Percentiles rank a stretch among this genome's conserved stretches.
These are phyloP conservation scores for Sweltsa coloradensis DNA, from an alignment of 1,140 invertebrate species.

Conservation along the genomic window DNA sequence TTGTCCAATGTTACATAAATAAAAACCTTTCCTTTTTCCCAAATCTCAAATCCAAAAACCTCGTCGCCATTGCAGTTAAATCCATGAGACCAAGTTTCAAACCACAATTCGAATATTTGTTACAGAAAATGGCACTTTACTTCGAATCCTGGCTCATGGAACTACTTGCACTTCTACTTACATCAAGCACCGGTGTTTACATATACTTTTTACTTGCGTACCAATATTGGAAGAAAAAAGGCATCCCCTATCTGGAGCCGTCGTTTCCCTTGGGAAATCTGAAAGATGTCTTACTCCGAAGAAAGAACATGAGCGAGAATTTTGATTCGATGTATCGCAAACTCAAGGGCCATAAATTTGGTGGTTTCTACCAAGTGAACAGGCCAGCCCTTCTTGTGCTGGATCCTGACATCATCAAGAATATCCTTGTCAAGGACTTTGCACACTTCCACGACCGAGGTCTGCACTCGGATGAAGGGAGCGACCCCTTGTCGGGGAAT, in stretches of 20 bases:
- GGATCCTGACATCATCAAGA: conserved; percentile 37
- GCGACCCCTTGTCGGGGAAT: conserved; percentile 8
- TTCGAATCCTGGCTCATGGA: too few species aligned
- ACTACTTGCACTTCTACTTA: too few species aligned
- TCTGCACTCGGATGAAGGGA: conserved; percentile 34
- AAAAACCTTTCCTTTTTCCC: too few species aligned
- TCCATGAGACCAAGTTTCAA: too few species aligned
- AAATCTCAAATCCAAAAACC: too few species aligned
- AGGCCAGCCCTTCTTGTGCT: conserved; percentile 23
- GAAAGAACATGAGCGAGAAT: conserved; percentile 12
- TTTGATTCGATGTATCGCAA: not conserved
- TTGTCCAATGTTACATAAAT: too few species aligned
- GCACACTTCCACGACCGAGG: conserved; percentile 40
- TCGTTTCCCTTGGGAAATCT: conserved; percentile 17
- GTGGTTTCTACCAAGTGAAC: not conserved
- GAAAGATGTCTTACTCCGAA: not conserved
- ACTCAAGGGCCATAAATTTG: not conserved
- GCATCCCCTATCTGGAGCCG: conserved; percentile 18
- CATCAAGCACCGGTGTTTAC: conserved; percentile 6
- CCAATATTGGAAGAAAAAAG: conserved; percentile 22
- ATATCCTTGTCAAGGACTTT: conserved; percentile 44
- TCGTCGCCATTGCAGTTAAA: too few species aligned
- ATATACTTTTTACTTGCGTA: conserved; percentile 20
- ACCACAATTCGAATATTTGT: too few species aligned
- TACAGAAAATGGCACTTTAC: too few species aligned